phyloP scores from a whole-genome alignment of 37 sponge, comb jelly and placozoan species.

The Aphrocallistes beatrix region DNA sequence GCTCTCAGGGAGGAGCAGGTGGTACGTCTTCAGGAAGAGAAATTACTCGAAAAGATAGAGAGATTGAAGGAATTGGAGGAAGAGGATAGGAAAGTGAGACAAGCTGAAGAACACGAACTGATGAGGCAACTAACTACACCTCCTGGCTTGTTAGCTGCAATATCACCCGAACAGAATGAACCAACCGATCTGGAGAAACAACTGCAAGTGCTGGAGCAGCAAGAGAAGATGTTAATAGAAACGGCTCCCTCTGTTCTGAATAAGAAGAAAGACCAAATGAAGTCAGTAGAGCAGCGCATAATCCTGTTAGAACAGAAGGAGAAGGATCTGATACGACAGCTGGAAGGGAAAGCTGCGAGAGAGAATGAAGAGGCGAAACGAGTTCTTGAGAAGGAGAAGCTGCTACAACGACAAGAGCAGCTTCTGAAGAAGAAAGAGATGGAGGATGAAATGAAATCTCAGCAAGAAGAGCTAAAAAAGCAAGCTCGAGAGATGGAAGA shows the following conservation, averaged over 20 bases:
- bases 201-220: neutral
- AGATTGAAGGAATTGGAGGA: neutral
- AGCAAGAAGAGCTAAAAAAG: neutral
- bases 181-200: neutral
- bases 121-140: neutral
- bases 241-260: neutral
- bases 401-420: slow-evolving; percentile 9
- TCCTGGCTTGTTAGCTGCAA: neutral
- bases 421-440: neutral
- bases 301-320: neutral
- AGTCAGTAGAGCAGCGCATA: neutral
- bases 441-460: neutral
- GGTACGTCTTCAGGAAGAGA: neutral
- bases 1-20: neutral
- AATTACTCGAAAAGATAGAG: neutral
- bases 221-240: neutral
- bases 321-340: neutral
- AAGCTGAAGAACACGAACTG: neutral
- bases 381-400: neutral
- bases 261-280: neutral
- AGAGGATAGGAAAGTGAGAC: neutral
- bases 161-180: neutral
- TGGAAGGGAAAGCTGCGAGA: neutral
- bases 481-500: neutral
- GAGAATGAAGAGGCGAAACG: slow-evolving; percentile 9